Evolutionary conservation across 2,888 invertebrate genomes (phyloP).

Genomic region (Spilosoma lubricipeda): DNA sequence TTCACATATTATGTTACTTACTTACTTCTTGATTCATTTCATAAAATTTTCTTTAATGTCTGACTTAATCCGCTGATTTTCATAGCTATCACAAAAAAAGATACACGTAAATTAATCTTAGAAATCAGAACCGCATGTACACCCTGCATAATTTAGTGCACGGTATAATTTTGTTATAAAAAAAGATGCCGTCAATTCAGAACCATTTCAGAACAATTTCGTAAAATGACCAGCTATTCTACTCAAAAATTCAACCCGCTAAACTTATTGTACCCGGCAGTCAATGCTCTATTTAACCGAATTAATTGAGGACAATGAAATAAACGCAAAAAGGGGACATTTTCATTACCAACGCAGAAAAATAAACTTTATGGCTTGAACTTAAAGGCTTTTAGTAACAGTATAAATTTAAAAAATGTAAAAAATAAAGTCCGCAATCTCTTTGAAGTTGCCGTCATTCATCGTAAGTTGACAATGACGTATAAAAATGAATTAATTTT

Average conservation of each 20-base stretch:
- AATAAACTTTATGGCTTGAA: conserved; percentile 37
- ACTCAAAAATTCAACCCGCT: conserved; percentile 17
- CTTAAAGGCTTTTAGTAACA: conserved; percentile 32
- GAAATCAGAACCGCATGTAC: not conserved
- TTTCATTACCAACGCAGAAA: conserved; percentile 52
- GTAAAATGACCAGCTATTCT: conserved; percentile 16
- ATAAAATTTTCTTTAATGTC: not conserved
- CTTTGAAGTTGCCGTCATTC: conserved; percentile 47
- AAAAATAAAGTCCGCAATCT: conserved; percentile 30
- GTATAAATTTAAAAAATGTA: conserved; percentile 45
- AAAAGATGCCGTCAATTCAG: not conserved
- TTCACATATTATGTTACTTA: no score
- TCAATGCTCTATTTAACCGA: conserved; percentile 24
- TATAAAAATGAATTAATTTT: conserved; percentile 44
- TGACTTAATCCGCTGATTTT: not conserved
- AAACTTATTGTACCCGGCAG: conserved; percentile 23
- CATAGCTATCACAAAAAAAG: not conserved
- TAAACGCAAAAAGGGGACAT: conserved; percentile 49
- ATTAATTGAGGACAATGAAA: conserved; percentile 34
- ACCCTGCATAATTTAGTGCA: conserved; percentile 3
- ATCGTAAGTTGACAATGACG: conserved; percentile 46
- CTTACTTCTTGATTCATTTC: not conserved
- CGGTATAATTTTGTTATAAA: not conserved
- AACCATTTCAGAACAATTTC: conserved; percentile 14
- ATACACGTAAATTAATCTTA: not conserved